phyloP scores from a whole-genome alignment of 1,140 invertebrate species.

The Ladona fulva region DNA sequence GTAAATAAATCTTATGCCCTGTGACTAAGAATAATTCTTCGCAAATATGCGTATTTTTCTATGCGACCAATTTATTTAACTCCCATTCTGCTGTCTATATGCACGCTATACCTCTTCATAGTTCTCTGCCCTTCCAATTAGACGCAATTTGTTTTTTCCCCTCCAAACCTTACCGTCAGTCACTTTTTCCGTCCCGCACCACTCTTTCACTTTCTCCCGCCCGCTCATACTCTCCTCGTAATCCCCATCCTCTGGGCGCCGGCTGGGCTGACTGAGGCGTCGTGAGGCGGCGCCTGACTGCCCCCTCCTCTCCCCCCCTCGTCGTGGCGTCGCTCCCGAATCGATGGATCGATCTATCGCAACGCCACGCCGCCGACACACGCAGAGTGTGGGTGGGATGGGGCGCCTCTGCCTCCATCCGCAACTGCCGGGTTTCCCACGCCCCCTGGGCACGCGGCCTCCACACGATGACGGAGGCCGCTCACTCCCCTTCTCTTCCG shows the following conservation, averaged over 20 bases:
- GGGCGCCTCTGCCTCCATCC: background rate
- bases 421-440: background rate
- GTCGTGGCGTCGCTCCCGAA: background rate
- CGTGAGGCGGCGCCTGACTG: background rate
- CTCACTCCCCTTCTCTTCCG: background rate
- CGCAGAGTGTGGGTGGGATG: background rate
- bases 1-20: too few species aligned
- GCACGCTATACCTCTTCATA: too few species aligned
- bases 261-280: background rate
- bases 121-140: too few species aligned
- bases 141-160: background rate
- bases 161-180: background rate
- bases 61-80: too few species aligned
- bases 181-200: background rate
- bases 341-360: constrained; percentile 2
- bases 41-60: too few species aligned
- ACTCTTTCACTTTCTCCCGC: background rate
- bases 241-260: background rate
- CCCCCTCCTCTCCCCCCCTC: background rate
- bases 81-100: too few species aligned
- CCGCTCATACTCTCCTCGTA: background rate
- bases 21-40: too few species aligned
- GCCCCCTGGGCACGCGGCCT: background rate
- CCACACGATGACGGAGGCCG: background rate
- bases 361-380: background rate